phyloP scores from a whole-genome alignment of 2,113 vertebrate species.

The Cisticola juncidis region DNA sequence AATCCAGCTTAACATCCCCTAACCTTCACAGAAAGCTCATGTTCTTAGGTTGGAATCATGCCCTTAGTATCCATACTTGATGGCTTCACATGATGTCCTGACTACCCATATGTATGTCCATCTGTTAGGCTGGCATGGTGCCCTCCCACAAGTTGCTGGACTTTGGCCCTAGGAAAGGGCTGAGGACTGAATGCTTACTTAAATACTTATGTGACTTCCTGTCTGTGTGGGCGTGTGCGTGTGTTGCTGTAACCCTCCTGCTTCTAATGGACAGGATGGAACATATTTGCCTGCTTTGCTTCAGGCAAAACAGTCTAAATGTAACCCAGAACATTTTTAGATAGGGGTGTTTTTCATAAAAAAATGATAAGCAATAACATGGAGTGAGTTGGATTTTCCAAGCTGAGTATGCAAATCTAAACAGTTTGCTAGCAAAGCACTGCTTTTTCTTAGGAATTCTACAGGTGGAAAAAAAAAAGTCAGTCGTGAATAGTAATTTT shows the following conservation, averaged over 20 bases:
- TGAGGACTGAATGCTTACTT: constrained; percentile 1
- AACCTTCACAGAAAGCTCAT: constrained; percentile 72
- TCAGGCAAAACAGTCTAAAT: not conserved
- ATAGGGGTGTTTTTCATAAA: not conserved
- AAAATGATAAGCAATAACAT: not conserved
- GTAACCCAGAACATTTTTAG: not conserved
- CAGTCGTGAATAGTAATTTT: not conserved
- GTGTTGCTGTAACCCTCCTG: not conserved
- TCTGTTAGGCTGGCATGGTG: constrained; percentile 46
- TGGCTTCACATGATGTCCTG: constrained; percentile 53
- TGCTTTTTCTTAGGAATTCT: not conserved
- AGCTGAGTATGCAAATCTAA: not conserved
- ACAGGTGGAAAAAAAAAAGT: not conserved
- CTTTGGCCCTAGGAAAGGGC: not conserved
- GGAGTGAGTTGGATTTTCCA: not conserved
- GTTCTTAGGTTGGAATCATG: constrained; percentile 62
- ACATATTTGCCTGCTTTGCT: not conserved
- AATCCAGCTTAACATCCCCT: constrained; percentile 62
- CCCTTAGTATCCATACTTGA: constrained; percentile 64
- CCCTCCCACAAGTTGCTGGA: constrained; percentile 41
- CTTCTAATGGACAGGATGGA: not conserved
- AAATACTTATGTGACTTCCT: constrained; percentile 29
- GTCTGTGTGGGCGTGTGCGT: not conserved
- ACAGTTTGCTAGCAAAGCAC: not conserved
- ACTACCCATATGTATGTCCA: constrained; percentile 54